A percentile compares a stretch with the other conserved stretches of the same genome.
Evolutionary conservation across 2,888 invertebrate species (phyloP).

Genomic region (Drosophila longiperda): DNA sequence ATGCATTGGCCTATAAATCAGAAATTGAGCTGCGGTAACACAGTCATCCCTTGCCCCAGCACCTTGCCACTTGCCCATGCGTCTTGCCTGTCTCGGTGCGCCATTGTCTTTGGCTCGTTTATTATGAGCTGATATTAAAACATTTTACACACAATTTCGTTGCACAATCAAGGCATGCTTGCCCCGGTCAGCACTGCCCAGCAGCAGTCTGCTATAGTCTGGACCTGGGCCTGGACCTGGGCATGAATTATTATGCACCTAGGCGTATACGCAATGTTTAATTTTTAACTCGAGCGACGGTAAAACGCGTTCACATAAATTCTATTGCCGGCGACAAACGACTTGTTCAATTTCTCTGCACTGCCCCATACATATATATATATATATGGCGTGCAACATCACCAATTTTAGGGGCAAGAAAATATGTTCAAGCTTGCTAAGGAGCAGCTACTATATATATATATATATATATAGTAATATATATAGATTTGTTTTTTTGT

Average conservation of each 20-base stretch:
- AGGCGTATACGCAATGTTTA: slow-evolving; percentile 82
- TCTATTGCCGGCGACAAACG: slow-evolving; percentile 74
- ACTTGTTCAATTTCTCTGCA: slow-evolving; percentile 76
- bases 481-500: background rate
- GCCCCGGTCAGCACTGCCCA: slow-evolving; percentile 10
- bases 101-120: slow-evolving; percentile 58
- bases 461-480: background rate
- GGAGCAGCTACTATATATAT: slow-evolving; percentile 44
- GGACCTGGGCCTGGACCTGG: slow-evolving; percentile 36
- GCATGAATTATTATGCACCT: slow-evolving; percentile 81
- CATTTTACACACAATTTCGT: slow-evolving; percentile 79
- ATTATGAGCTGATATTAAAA: slow-evolving; percentile 78
- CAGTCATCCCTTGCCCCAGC: background rate
- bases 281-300: slow-evolving; percentile 72
- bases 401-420: slow-evolving; percentile 45
- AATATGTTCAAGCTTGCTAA: slow-evolving; percentile 55
- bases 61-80: background rate
- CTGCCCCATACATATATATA: slow-evolving; percentile 7
- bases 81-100: slow-evolving; percentile 1
- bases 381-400: background rate
- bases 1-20: slow-evolving; percentile 63
- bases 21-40: slow-evolving; percentile 72
- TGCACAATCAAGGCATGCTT: slow-evolving; percentile 40
- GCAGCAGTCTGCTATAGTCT: slow-evolving; percentile 20
- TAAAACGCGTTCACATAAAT: slow-evolving; percentile 70